Conservation (phyloP, 23 tunicate genomes). For the Phallusia fumigata region DNA sequence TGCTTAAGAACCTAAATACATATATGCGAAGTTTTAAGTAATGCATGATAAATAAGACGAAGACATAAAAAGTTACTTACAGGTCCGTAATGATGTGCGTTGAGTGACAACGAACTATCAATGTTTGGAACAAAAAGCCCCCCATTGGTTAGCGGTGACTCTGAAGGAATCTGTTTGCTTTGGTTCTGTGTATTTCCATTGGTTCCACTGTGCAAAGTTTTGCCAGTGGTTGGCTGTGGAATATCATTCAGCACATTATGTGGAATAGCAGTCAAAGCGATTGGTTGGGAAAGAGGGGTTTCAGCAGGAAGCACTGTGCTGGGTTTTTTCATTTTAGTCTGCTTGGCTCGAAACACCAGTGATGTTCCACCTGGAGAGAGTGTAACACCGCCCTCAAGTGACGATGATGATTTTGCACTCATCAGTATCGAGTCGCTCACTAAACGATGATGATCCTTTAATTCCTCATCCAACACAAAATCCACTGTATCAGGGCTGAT, state of each 20-base stretch:
- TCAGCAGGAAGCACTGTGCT: not conserved
- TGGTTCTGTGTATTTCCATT: not conserved
- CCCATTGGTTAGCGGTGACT: not conserved
- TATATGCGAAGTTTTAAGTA: too few relatives aligned
- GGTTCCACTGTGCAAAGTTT: not conserved
- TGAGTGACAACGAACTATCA: conserved; percentile 11
- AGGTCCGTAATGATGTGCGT: conserved; percentile 13
- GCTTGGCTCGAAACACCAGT: conserved; percentile 16
- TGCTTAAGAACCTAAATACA: too few relatives aligned
- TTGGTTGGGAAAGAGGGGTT: not conserved
- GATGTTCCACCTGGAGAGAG: conserved; percentile 41
- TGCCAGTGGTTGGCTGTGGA: not conserved
- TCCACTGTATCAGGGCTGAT: conserved; percentile 87
- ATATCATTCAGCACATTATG: not conserved
- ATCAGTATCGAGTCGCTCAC: not conserved
- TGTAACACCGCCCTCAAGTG: conserved; percentile 24
- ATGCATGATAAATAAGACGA: too few relatives aligned
- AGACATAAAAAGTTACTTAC: conserved; percentile 5
- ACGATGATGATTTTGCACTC: not conserved
- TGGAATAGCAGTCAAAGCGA: not conserved
- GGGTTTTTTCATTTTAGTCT: not conserved
- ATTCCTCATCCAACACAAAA: conserved; percentile 54
- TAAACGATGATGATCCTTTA: conserved; percentile 13
- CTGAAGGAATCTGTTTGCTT: not conserved
- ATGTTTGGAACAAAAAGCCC: conserved; percentile 36